Conservation (phyloP, 1,140 invertebrate genomes). For the Yoshiicerus persimilis region DNA sequence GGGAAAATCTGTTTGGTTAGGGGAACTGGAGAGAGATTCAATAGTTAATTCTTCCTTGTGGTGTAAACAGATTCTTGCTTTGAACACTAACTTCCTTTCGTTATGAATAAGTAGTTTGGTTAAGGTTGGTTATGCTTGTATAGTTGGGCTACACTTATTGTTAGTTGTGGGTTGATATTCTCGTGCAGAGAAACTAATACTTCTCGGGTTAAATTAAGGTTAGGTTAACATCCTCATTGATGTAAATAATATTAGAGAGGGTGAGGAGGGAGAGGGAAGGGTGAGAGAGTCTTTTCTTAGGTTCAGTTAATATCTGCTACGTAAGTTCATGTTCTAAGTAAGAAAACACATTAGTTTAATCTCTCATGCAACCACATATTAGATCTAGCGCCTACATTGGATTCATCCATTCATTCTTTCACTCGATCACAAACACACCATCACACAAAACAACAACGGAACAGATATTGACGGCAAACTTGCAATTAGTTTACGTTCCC, state of each 20-base stretch:
- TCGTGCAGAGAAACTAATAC: not conserved
- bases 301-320: not conserved
- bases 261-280: not conserved
- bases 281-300: not conserved
- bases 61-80: not conserved
- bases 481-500: not conserved
- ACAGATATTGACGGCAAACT: not conserved
- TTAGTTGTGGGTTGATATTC: not conserved
- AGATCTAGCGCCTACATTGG: not conserved
- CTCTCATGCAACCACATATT: not conserved
- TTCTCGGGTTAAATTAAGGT: not conserved
- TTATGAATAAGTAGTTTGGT: not conserved
- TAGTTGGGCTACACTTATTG: not conserved
- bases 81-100: not conserved
- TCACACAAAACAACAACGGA: not conserved
- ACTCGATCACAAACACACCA: not conserved
- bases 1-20: not conserved
- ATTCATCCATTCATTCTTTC: not conserved
- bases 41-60: not conserved
- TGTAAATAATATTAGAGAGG: not conserved
- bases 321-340: not conserved
- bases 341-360: not conserved
- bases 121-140: not conserved
- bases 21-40: not conserved
- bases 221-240: not conserved